Conservation (phyloP, 2,888 invertebrate species). For the Horisme vitalbata region DNA sequence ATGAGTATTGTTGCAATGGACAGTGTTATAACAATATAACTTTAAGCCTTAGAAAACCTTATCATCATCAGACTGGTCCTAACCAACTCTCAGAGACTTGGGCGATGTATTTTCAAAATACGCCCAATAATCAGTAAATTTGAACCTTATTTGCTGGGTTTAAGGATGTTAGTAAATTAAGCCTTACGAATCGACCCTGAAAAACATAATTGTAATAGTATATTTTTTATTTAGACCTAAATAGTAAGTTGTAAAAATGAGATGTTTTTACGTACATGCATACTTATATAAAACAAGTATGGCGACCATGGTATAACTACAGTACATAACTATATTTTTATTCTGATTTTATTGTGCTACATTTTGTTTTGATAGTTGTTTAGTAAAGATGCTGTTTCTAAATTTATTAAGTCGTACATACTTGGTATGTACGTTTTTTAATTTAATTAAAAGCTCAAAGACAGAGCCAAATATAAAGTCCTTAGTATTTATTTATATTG, state of each 20-base stretch:
- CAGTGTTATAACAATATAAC: too few species aligned
- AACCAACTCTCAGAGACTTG: too few species aligned
- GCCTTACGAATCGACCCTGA: constrained; percentile 12
- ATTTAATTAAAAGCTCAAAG: constrained; percentile 45
- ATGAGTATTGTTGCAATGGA: too few species aligned
- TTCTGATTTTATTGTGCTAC: not conserved
- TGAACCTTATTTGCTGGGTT: constrained; percentile 4
- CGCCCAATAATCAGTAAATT: too few species aligned
- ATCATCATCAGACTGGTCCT: too few species aligned
- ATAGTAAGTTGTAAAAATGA: constrained; percentile 3
- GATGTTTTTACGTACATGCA: constrained; percentile 8
- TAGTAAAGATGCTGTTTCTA: not conserved
- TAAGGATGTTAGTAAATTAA: constrained; percentile 1
- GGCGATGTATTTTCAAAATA: too few species aligned
- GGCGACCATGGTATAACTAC: constrained; percentile 3
- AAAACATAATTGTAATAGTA: constrained; percentile 4
- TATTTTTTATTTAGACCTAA: not conserved
- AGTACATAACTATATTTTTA: constrained; percentile 11
- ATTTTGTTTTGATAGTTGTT: constrained; percentile 1
- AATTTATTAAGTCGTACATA: not conserved
- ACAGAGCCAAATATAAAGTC: constrained; percentile 47
- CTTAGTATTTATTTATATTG: constrained; percentile 38
- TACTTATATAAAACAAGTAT: constrained; percentile 7
- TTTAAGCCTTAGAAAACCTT: not conserved
- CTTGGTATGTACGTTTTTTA: not conserved